phyloP scores from a whole-genome alignment of 2,113 vertebrate species.

The Vimba vimba region DNA sequence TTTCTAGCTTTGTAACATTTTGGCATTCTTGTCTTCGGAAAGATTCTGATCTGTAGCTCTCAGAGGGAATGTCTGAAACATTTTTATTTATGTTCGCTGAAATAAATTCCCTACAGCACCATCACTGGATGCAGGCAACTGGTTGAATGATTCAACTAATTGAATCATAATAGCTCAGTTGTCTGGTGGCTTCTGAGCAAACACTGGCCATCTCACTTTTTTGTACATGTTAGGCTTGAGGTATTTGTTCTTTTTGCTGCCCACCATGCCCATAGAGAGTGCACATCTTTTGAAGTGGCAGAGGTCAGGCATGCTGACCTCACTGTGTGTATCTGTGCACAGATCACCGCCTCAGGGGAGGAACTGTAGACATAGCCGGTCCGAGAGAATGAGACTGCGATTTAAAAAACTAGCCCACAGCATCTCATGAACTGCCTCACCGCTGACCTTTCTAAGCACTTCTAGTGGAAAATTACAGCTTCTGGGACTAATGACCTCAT shows the following conservation, averaged over 20 bases:
- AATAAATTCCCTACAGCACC: not conserved
- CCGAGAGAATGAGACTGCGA: not conserved
- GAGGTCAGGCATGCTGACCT: not conserved
- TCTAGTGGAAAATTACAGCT: not conserved
- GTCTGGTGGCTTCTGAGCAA: conserved; percentile 14
- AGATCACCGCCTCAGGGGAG: not conserved
- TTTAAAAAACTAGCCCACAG: conserved; percentile 20
- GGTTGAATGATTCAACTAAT: conserved; percentile 27
- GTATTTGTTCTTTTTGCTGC: not conserved
- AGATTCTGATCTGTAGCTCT: conserved; percentile 12
- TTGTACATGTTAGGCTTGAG: not conserved
- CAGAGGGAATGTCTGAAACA: not conserved
- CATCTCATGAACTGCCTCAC: not conserved
- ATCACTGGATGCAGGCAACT: not conserved
- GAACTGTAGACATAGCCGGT: not conserved
- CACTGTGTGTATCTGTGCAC: conserved; percentile 7
- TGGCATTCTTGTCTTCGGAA: not conserved
- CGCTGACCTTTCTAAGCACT: conserved; percentile 27
- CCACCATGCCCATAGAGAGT: not conserved
- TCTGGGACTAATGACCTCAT: not conserved
- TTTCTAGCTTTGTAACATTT: not conserved
- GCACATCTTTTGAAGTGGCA: not conserved
- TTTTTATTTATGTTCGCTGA: conserved; percentile 19
- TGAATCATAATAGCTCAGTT: conserved; percentile 22
- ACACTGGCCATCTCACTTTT: not conserved